These are phyloP conservation scores for Syngnathus typhle DNA, from an alignment of 2,113 vertebrate species.

Conservation along the genomic window DNA sequence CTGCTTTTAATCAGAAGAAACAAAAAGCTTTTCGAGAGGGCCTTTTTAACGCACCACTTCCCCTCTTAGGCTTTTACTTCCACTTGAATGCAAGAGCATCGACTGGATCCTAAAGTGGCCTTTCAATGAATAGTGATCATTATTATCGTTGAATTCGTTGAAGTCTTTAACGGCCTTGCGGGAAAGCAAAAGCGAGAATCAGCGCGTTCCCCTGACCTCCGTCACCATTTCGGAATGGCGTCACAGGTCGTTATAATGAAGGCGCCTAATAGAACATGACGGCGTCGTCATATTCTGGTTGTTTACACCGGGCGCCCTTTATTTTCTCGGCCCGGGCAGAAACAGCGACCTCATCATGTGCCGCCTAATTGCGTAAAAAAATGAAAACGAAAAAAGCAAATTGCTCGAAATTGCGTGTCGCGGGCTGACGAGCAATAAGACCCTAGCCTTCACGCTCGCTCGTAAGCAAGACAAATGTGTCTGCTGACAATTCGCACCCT, in stretches of 20 bases:
- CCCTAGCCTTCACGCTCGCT: constrained; percentile 27
- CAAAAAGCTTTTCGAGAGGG: neutral
- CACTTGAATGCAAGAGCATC: neutral
- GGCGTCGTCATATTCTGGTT: constrained; percentile 66
- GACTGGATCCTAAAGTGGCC: neutral
- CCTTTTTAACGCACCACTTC: neutral
- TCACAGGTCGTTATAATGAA: constrained; percentile 50
- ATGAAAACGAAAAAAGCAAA: constrained; percentile 62
- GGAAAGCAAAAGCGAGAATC: neutral
- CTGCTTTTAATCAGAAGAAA: neutral
- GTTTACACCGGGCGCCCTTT: constrained; percentile 68
- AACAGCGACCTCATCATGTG: constrained; percentile 43
- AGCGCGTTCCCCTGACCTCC: neutral
- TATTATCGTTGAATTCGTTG: neutral
- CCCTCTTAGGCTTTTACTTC: neutral
- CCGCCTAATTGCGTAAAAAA: constrained; percentile 62
- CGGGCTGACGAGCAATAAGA: constrained; percentile 48
- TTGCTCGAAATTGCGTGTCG: constrained; percentile 70
- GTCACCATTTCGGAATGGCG: constrained; percentile 14
- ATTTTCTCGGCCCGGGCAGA: constrained; percentile 38
- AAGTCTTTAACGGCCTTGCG: neutral
- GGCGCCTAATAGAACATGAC: constrained; percentile 69
- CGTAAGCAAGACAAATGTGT: constrained; percentile 62
- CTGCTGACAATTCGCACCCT: constrained; percentile 40
- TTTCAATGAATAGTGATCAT: constrained; percentile 7